A percentile compares a stretch with the other conserved stretches of the same genome.
Conservation (phyloP, 2,113 vertebrate species). For the Clinocottus analis region DNA sequence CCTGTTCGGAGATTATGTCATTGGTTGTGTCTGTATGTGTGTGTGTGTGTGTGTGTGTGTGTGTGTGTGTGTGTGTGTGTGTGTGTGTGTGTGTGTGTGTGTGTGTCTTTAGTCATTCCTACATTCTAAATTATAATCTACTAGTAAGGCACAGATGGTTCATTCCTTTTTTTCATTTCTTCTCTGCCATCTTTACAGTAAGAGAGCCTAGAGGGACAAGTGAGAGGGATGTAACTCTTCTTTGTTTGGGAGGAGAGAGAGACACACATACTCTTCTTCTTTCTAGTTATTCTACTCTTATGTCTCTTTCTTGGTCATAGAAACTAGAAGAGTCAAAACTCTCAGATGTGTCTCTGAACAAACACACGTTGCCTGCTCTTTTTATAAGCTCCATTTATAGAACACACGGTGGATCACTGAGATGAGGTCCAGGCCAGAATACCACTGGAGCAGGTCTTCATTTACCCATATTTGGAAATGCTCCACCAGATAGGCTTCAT, state of each 20-base stretch:
- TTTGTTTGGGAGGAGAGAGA: not conserved
- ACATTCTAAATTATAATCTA: not conserved
- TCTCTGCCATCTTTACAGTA: not conserved
- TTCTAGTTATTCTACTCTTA: not conserved
- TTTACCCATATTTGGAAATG: conserved; percentile 54
- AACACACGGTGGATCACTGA: conserved; percentile 11
- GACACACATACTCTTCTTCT: not conserved
- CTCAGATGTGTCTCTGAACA: not conserved
- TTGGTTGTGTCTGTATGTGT: no score
- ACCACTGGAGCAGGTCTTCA: conserved; percentile 29
- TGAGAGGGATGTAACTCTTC: not conserved
- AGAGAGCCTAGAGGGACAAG: not conserved
- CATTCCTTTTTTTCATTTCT: not conserved
- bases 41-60: no score
- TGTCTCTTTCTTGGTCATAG: not conserved
- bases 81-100: no score
- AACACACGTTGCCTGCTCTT: not conserved
- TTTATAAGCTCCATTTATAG: conserved; percentile 21
- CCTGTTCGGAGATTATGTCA: no score
- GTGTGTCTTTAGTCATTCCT: not conserved
- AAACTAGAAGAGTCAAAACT: not conserved
- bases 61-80: no score
- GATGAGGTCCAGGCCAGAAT: conserved; percentile 16
- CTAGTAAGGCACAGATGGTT: not conserved
- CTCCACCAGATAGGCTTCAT: conserved; percentile 31